These are phyloP conservation scores for Drosophila fungiperda DNA, from an alignment of 2,888 invertebrate genomes.

Conservation along the genomic window DNA sequence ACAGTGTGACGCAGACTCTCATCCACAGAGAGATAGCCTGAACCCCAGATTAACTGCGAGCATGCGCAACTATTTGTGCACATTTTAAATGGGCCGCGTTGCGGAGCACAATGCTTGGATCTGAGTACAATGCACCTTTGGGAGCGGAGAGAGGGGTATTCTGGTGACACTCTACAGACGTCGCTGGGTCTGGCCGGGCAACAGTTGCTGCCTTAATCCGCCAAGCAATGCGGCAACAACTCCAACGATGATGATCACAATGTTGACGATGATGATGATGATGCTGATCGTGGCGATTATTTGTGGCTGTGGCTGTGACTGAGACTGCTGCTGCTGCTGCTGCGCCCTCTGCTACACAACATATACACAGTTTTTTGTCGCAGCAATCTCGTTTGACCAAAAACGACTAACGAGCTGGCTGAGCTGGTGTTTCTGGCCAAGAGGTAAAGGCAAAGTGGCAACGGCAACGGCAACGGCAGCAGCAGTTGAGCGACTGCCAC, in stretches of 20 bases:
- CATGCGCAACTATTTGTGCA: slow-evolving; percentile 80
- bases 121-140: slow-evolving; percentile 61
- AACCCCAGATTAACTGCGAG: slow-evolving; percentile 76
- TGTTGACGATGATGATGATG: slow-evolving; percentile 52
- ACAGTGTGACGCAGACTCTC: slow-evolving; percentile 76
- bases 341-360: slow-evolving; percentile 65
- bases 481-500: slow-evolving; percentile 75
- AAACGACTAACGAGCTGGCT: slow-evolving; percentile 83
- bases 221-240: slow-evolving; percentile 64
- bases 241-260: slow-evolving; percentile 40
- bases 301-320: slow-evolving; percentile 59
- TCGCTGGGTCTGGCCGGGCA: slow-evolving; percentile 75
- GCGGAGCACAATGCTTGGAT: slow-evolving; percentile 56
- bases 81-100: slow-evolving; percentile 82
- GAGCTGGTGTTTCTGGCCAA: slow-evolving; percentile 43
- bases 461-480: slow-evolving; percentile 6
- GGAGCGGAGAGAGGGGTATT: slow-evolving; percentile 6
- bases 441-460: slow-evolving; percentile 16
- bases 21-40: slow-evolving; percentile 34
- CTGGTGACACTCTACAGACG: slow-evolving; percentile 71
- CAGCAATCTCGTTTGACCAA: slow-evolving; percentile 69
- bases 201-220: slow-evolving; percentile 67
- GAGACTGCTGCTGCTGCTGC: background rate
- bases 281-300: slow-evolving; percentile 76
- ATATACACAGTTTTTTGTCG: slow-evolving; percentile 66